A percentile compares a stretch with the other conserved stretches of the same genome.
Conservation (phyloP, 1,140 invertebrate species). For the Apis cerana region DNA sequence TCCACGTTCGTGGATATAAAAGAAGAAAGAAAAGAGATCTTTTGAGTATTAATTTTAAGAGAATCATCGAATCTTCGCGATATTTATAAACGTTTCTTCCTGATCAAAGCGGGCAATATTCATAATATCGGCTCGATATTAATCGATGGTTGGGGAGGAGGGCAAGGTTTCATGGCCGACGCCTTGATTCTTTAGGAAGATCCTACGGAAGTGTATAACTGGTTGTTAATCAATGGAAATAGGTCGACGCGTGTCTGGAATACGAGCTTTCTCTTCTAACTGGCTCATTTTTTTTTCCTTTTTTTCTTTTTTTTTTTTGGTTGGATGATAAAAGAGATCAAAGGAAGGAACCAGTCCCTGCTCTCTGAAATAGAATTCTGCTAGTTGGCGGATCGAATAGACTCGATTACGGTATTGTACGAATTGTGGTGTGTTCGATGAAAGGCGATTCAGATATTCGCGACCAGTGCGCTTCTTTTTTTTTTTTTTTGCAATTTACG, state of each 20-base stretch:
- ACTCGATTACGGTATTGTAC: constrained; percentile 4
- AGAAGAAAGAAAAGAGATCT: no score
- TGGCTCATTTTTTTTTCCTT: constrained; percentile 1
- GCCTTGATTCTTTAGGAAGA: background rate
- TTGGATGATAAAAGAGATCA: constrained; percentile 21
- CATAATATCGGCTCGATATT: background rate
- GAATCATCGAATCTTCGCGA: no score
- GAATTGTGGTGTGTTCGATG: background rate
- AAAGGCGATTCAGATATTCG: background rate
- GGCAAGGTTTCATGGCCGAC: background rate
- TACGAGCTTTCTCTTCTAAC: background rate
- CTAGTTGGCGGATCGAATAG: background rate
- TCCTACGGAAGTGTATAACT: background rate
- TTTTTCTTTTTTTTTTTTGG: no score
- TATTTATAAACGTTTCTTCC: no score
- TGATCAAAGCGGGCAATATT: no score
- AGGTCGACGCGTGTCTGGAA: constrained; percentile 44
- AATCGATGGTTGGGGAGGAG: background rate
- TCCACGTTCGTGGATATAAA: no score
- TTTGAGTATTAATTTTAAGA: no score
- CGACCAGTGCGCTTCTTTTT: no score
- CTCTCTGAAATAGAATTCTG: constrained; percentile 11
- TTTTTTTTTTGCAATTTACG: no score
- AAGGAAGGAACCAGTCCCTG: background rate
- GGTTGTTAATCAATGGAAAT: constrained; percentile 43